Evolutionary conservation across 2,113 vertebrate species (phyloP).

Genomic region (Caloenas nicobarica): DNA sequence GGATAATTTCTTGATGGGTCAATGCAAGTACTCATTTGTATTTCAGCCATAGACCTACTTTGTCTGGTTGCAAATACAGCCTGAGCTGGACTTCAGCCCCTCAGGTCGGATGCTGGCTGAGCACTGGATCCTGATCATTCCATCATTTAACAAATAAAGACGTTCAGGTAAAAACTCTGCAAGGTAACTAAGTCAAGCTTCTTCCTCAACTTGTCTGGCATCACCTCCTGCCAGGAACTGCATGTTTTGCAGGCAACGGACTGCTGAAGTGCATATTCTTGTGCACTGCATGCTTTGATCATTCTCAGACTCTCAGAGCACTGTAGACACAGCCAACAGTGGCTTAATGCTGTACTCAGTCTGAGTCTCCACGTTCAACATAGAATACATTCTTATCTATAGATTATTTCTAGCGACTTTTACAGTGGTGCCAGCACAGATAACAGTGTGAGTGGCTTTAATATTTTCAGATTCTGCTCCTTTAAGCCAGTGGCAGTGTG

Average conservation of each 20-base stretch:
- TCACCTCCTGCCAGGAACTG: background rate
- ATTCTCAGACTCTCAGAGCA: background rate
- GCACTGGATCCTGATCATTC: background rate
- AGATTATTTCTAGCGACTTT: background rate
- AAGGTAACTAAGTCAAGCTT: background rate
- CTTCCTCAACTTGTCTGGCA: background rate
- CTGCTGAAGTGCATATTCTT: background rate
- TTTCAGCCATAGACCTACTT: background rate
- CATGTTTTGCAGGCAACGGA: background rate
- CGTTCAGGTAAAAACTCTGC: background rate
- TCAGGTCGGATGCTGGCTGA: background rate
- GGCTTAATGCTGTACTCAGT: accelerated
- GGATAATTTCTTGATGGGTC: background rate
- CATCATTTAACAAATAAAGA: background rate
- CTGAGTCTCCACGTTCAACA: background rate
- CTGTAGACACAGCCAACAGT: background rate
- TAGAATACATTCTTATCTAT: background rate
- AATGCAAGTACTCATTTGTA: background rate
- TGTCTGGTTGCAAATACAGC: background rate
- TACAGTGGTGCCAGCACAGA: background rate
- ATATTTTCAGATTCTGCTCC: background rate
- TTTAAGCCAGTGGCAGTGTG: background rate
- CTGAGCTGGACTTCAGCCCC: background rate
- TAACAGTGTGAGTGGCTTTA: background rate
- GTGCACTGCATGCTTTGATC: background rate